Conservation (phyloP, 2,888 invertebrate species). For the Philopedon plagiatum region DNA sequence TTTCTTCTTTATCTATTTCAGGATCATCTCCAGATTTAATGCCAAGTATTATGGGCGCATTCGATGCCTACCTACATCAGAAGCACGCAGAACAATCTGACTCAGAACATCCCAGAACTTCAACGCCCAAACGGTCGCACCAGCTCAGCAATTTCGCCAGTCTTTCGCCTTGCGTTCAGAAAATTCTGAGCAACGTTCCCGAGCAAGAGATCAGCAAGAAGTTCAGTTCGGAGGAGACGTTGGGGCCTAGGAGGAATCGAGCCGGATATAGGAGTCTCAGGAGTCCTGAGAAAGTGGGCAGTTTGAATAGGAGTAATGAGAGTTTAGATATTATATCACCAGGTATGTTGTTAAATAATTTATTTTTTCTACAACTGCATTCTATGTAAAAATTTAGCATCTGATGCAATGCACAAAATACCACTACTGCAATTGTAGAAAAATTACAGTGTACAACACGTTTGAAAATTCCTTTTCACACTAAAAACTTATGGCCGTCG, state of each 20-base stretch:
- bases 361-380: no score
- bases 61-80: slow-evolving; percentile 80
- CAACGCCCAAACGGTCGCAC: slow-evolving; percentile 62
- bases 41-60: slow-evolving; percentile 88
- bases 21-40: slow-evolving; percentile 90
- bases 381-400: no score
- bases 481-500: no score
- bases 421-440: no score
- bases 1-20: slow-evolving; percentile 71
- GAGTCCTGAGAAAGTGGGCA: slow-evolving; percentile 55
- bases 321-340: slow-evolving; percentile 67
- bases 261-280: slow-evolving; percentile 53
- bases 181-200: slow-evolving; percentile 74
- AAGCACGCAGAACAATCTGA: slow-evolving; percentile 44
- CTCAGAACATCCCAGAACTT: slow-evolving; percentile 53
- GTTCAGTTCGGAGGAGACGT: slow-evolving; percentile 65
- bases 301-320: slow-evolving; percentile 62
- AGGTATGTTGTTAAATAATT: no score
- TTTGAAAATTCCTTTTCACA: no score
- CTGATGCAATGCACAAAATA: no score
- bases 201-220: slow-evolving; percentile 64
- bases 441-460: no score
- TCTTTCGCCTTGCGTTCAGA: slow-evolving; percentile 75
- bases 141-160: slow-evolving; percentile 70
- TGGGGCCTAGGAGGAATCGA: slow-evolving; percentile 49